Base-by-base conservation (phyloP, 1,140 invertebrate genomes). In the Drosophila mayri region DNA sequence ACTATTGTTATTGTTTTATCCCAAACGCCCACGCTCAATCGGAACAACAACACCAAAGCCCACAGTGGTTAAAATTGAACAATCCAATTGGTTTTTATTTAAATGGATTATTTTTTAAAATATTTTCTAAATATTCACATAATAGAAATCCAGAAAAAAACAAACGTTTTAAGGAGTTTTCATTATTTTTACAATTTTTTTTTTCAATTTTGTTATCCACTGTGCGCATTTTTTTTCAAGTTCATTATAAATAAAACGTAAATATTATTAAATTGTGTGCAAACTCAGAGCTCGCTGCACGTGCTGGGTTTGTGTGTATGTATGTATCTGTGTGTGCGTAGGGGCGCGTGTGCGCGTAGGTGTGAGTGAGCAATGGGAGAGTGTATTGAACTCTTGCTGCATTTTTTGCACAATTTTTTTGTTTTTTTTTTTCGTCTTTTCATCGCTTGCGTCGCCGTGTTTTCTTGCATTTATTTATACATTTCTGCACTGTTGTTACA, bases 211-310 rank as follows among this genome's bases (percentile, higher is more conserved):
- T 47, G 14, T 47, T 4, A 28, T 70, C 83, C 84, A 87, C 73
- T 81, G 41, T 70, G 68, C 78, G 49, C 52, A 54, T 54, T 77
- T 60, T n/a, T 30, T 81, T 88, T 88, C 84, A 88, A 88, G 84
- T 88, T 88, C 84, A 88, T 84, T 90, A 90, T 90, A 81, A 84
- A 90, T 66, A 84, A 84, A 87, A 87, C 85, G 84, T 87, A 84
- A 87, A 87, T 87, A 87, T 87, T 87, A 88, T 87, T 87, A 84
- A 87, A 81, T 87, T 84, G 54, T 88, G 76, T 88, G 79, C 71
- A 86, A 88, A 80, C 84, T 8, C 52, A 38, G 20, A 70, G 64
- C 62, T 18, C 46, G 59, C 71, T 81, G 66, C 79, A 76, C 72
- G 77, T 74, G 72, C 68, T 32, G 47, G 12, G n/a, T 59, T 28